phyloP scores from a whole-genome alignment of 1,140 invertebrate genomes.

The Eciton burchellii region DNA sequence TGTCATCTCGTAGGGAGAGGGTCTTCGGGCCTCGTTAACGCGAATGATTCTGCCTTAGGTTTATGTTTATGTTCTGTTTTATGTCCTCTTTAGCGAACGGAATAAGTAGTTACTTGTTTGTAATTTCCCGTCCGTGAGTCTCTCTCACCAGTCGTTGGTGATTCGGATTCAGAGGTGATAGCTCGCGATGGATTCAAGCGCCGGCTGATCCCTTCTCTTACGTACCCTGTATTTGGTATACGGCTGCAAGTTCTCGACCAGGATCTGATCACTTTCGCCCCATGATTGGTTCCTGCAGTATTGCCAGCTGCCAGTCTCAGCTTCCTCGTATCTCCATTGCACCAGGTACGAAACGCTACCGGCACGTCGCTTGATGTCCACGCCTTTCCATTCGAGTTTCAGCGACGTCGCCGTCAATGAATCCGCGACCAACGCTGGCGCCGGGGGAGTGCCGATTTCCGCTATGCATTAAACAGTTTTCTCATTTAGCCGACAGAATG shows the following conservation, averaged over 20 bases:
- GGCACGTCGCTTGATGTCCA: constrained; percentile 81
- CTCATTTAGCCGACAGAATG: background rate
- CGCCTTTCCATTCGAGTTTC: constrained; percentile 91
- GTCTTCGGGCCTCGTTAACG: background rate
- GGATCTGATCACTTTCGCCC: constrained; percentile 88
- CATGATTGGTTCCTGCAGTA: constrained; percentile 90
- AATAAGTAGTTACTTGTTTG: background rate
- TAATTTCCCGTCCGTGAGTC: background rate
- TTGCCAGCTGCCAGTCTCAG: constrained; percentile 90
- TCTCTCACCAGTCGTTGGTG: no score
- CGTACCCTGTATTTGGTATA: constrained; percentile 95
- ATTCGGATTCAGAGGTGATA: no score
- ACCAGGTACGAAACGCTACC: constrained; percentile 88
- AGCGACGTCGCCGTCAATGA: constrained; percentile 91
- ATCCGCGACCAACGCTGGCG: constrained; percentile 91
- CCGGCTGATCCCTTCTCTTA: constrained; percentile 8
- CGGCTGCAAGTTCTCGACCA: constrained; percentile 92
- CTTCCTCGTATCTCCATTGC: constrained; percentile 91
- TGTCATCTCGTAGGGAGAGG: background rate
- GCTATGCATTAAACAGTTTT: constrained; percentile 81
- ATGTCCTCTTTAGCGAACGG: background rate
- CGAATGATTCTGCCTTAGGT: background rate
- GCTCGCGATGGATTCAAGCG: no score
- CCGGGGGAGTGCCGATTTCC: constrained; percentile 89
- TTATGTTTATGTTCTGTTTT: no score